These are phyloP conservation scores for Nothoprocta pentlandii DNA, from an alignment of 2,113 vertebrate genomes.

Conservation along the genomic window DNA sequence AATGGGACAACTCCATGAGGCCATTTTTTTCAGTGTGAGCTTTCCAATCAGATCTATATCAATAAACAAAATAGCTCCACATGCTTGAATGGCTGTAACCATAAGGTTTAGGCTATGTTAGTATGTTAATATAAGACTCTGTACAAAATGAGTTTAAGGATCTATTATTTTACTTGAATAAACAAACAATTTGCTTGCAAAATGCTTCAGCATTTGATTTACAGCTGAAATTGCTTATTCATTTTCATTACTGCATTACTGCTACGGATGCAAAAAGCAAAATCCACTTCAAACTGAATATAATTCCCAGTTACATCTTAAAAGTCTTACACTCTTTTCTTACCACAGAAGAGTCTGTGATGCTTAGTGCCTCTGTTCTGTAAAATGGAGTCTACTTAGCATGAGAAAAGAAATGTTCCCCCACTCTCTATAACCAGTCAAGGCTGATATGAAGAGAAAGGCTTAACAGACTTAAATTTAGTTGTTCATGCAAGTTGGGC, in stretches of 20 bases:
- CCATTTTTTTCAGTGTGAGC: background rate
- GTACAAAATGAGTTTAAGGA: background rate
- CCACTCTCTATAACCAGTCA: background rate
- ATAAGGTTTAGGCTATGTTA: background rate
- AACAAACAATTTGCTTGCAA: slow-evolving; percentile 2
- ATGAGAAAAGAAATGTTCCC: background rate
- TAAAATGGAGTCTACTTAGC: background rate
- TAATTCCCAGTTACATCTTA: background rate
- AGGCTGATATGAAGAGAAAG: background rate
- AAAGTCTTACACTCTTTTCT: background rate
- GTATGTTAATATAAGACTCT: background rate
- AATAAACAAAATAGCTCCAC: background rate
- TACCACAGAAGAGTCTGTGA: background rate
- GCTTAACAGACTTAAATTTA: background rate
- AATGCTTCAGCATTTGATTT: slow-evolving; percentile 19
- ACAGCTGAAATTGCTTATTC: background rate
- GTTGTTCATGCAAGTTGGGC: background rate
- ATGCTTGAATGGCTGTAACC: background rate
- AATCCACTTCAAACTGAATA: slow-evolving; percentile 5
- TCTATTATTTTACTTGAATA: background rate
- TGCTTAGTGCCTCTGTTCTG: background rate
- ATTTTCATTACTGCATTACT: background rate
- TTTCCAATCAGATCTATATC: background rate
- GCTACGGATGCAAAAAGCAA: slow-evolving; percentile 10
- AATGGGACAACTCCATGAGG: background rate